Percentiles rank a stretch among this genome's conserved stretches.
phyloP scores from a whole-genome alignment of 2,113 vertebrate genomes.

The Bubo bubo region DNA sequence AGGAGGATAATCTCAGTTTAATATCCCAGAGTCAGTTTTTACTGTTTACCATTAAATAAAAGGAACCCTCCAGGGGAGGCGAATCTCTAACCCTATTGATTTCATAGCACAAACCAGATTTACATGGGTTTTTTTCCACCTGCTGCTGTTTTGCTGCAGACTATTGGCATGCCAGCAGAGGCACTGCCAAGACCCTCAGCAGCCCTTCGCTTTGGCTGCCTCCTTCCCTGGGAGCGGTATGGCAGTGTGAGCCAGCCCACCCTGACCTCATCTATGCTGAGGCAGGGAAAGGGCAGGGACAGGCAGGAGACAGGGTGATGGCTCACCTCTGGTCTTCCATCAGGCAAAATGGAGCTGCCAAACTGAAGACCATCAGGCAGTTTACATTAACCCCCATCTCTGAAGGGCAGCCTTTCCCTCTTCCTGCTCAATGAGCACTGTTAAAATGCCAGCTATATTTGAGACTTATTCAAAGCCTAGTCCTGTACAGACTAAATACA shows the following conservation, averaged over 20 bases:
- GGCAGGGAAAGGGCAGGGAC: not conserved
- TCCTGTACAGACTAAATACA: not conserved
- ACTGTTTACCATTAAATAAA: not conserved
- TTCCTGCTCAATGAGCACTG: not conserved
- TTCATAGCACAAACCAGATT: not conserved
- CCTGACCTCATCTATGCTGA: rapidly evolving
- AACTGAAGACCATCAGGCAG: not conserved
- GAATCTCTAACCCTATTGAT: not conserved
- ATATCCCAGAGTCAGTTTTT: not conserved
- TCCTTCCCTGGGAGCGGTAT: not conserved
- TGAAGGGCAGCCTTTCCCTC: not conserved
- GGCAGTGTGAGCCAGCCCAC: not conserved
- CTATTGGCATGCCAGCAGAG: not conserved
- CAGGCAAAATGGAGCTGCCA: not conserved
- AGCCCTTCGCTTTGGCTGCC: not conserved
- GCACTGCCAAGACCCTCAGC: not conserved
- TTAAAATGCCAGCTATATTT: not conserved
- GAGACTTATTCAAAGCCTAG: not conserved
- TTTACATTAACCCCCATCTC: not conserved
- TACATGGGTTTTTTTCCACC: rapidly evolving
- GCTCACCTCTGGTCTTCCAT: not conserved
- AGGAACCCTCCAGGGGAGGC: not conserved
- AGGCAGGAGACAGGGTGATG: not conserved
- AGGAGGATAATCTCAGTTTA: not conserved
- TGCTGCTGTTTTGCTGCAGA: not conserved